Conservation (phyloP, 1,140 invertebrate species). For the Agrilus planipennis region DNA sequence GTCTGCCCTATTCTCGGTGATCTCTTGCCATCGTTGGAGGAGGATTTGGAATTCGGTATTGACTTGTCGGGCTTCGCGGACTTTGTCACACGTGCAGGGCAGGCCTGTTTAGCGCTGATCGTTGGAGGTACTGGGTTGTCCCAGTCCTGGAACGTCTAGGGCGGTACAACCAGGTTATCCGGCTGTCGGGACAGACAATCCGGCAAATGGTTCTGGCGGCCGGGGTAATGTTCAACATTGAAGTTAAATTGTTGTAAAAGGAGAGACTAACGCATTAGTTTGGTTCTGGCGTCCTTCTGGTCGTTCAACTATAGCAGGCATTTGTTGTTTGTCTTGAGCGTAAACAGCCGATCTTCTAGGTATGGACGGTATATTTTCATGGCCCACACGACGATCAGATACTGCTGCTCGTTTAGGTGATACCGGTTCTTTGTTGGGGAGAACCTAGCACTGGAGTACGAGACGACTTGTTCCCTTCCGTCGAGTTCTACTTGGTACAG, state of each 20-base stretch:
- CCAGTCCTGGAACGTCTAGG: too few relatives aligned
- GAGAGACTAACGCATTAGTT: slow-evolving; percentile 31
- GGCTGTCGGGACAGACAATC: too few relatives aligned
- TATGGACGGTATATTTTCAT: neutral
- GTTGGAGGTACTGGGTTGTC: too few relatives aligned
- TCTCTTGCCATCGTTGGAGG: too few relatives aligned
- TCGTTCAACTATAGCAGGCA: neutral
- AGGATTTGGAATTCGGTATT: too few relatives aligned
- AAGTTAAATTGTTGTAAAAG: slow-evolving; percentile 27
- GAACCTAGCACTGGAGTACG: slow-evolving; percentile 9
- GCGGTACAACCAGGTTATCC: too few relatives aligned
- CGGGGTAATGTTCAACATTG: slow-evolving; percentile 24
- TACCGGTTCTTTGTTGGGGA: slow-evolving; percentile 1
- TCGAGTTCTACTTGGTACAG: slow-evolving; percentile 8
- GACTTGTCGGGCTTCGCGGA: too few relatives aligned
- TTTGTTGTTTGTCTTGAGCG: neutral
- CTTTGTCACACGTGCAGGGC: too few relatives aligned
- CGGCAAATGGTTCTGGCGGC: too few relatives aligned
- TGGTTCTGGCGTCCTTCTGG: too few relatives aligned
- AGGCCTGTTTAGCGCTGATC: too few relatives aligned
- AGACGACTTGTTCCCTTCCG: neutral
- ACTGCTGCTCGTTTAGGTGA: neutral
- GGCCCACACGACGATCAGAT: neutral
- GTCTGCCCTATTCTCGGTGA: too few relatives aligned
- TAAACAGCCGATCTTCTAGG: neutral